Conservation (phyloP, 1,140 invertebrate genomes). For the Lerema accius region DNA sequence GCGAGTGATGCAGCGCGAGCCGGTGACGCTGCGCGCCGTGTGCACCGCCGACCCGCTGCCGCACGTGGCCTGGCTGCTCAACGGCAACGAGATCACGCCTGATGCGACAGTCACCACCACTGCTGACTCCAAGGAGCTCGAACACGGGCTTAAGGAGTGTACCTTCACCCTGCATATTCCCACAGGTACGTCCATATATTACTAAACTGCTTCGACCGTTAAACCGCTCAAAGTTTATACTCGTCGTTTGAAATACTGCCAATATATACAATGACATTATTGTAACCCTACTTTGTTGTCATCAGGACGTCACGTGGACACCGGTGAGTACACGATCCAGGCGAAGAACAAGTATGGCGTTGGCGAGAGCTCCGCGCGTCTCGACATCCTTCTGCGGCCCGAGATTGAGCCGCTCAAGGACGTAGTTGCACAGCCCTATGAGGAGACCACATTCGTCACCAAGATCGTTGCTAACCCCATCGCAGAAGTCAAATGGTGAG, state of each 20-base stretch:
- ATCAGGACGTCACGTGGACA: slow-evolving; percentile 88
- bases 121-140: slow-evolving; percentile 85
- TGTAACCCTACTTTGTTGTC: too few relatives aligned
- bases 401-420: slow-evolving; percentile 90
- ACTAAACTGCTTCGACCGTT: too few relatives aligned
- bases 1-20: slow-evolving; percentile 87
- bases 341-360: slow-evolving; percentile 91
- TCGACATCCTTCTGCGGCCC: slow-evolving; percentile 89
- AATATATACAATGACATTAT: too few relatives aligned
- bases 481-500: slow-evolving; percentile 89
- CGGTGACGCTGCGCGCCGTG: slow-evolving; percentile 88
- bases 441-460: slow-evolving; percentile 87
- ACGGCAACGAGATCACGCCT: slow-evolving; percentile 76
- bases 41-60: slow-evolving; percentile 91
- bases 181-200: slow-evolving; percentile 83
- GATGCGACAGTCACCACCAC: slow-evolving; percentile 79
- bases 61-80: slow-evolving; percentile 83
- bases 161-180: slow-evolving; percentile 87
- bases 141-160: slow-evolving; percentile 90
- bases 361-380: slow-evolving; percentile 85
- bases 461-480: slow-evolving; percentile 90
- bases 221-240: too few relatives aligned
- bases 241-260: too few relatives aligned
- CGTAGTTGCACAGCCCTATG: slow-evolving; percentile 87
- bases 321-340: slow-evolving; percentile 91